Conservation (phyloP, 2,888 invertebrate genomes). For the Euplexia lucipara region DNA sequence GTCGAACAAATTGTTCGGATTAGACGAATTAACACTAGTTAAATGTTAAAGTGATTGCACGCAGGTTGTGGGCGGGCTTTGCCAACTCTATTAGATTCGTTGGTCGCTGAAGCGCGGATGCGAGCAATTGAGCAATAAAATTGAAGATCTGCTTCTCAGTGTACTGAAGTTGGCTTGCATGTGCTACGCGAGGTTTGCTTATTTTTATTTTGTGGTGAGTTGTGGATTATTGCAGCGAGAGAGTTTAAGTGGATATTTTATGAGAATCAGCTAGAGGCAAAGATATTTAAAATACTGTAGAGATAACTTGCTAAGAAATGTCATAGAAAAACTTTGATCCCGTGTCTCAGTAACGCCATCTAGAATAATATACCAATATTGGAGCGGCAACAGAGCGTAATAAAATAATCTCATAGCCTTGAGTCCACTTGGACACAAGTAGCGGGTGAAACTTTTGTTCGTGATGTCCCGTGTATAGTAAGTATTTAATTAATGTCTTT, state of each 20-base stretch:
- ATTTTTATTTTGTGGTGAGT: constrained; percentile 41
- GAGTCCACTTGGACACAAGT: too few species aligned
- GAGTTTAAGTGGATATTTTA: constrained; percentile 1
- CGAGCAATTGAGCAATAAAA: constrained; percentile 87
- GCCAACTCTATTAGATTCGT: constrained; percentile 72
- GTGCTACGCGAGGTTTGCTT: constrained; percentile 45
- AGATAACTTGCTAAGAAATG: too few species aligned
- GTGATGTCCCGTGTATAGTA: too few species aligned
- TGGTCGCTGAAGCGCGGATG: constrained; percentile 81
- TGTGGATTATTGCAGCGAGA: constrained; percentile 15
- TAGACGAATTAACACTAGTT: constrained; percentile 59
- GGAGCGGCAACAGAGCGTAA: too few species aligned
- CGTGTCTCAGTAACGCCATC: too few species aligned
- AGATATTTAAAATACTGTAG: too few species aligned
- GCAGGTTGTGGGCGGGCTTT: constrained; percentile 59
- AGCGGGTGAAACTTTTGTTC: too few species aligned
- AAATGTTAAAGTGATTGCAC: constrained; percentile 64
- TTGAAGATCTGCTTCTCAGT: constrained; percentile 69
- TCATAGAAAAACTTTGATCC: too few species aligned
- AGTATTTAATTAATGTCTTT: too few species aligned
- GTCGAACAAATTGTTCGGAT: constrained; percentile 59
- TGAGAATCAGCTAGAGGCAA: too few species aligned
- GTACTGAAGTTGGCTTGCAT: constrained; percentile 57
- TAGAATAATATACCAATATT: too few species aligned
- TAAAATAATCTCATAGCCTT: too few species aligned